Evolutionary conservation across 2,888 invertebrate species (phyloP), one percentile per base, ranked within the genome.

Genomic region (Seira musarum): DNA sequence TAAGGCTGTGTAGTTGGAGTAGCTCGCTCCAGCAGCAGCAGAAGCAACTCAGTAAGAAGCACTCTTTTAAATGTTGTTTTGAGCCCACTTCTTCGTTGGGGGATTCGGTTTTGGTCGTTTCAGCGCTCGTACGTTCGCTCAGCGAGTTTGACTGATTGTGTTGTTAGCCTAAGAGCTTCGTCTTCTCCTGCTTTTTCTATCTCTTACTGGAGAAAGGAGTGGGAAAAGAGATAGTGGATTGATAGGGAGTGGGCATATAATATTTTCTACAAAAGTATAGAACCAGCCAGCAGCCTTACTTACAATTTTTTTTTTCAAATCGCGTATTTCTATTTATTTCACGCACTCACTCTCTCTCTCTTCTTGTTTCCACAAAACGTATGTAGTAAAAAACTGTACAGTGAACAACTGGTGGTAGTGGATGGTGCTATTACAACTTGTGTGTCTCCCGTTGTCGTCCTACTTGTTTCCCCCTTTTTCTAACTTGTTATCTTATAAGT

Each of bases 51-150:
- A 30, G 30, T 8, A 5, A 2, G 30, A 30, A n/a, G n/a, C n/a
- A 8, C 53, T 53, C 53, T 53, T 53, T 6, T 8, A 53, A 53
- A 30, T 30, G n/a, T 53, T 53, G 53, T 53, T 53, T 53, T 53
- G 53, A 53, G 53, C 53, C 6, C 40, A 53, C 53, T 53, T n/a
- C 53, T 53, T 53, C 53, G 53, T 53, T 25, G 64, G 25, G 65
- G 49, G 74, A 74, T 73, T 73, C 73, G 73, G 73, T 73, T 73
- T 73, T 66, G 73, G 73, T 72, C 72, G 72, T 72, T 72, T 65
- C 64, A 53, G 53, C 60, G 66, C 60, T 73, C 65, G 19, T 24
- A 22, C 63, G n/a, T 30, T 30, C 30, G 53, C 53, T 65, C 35
- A 53, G 40, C 66, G 61, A 73, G 65, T 73, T 73, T 73, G 73